A percentile compares a stretch with the other conserved stretches of the same genome.
Evolutionary conservation across 2,113 vertebrate species (phyloP).

Genomic region (Megalops atlanticus): DNA sequence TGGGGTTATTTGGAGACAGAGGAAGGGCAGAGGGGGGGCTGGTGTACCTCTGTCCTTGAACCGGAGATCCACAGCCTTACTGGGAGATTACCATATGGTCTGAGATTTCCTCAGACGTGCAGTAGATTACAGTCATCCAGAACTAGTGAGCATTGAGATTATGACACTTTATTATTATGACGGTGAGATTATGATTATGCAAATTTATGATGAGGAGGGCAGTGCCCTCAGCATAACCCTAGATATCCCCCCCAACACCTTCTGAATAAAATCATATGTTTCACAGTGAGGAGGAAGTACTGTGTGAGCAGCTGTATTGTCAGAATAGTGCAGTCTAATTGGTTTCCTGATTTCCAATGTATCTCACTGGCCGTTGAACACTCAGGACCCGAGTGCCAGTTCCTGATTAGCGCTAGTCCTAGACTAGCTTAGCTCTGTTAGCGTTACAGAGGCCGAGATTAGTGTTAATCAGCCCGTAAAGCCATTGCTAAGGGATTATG

Average conservation of each 20-base stretch:
- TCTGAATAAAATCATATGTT: too few relatives aligned
- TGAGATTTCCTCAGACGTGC: neutral
- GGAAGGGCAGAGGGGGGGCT: neutral
- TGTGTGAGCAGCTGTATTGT: too few relatives aligned
- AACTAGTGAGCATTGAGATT: neutral
- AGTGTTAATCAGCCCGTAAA: conserved; percentile 1
- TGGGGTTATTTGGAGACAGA: neutral
- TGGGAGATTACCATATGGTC: neutral
- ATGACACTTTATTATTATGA: neutral
- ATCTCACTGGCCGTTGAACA: too few relatives aligned
- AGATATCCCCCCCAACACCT: too few relatives aligned
- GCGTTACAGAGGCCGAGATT: neutral
- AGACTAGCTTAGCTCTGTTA: neutral
- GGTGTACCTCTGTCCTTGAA: neutral
- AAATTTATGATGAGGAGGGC: neutral
- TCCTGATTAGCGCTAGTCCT: neutral
- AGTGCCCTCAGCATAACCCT: neutral
- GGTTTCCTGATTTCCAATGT: neutral
- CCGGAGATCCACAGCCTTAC: neutral
- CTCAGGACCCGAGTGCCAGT: too few relatives aligned
- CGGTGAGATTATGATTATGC: too few relatives aligned
- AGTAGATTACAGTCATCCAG: neutral
- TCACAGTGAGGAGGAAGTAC: too few relatives aligned
- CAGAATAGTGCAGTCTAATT: neutral
- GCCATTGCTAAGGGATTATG: conserved; percentile 20